phyloP scores from a whole-genome alignment of 2,888 invertebrate species.

The Lithophane socia region DNA sequence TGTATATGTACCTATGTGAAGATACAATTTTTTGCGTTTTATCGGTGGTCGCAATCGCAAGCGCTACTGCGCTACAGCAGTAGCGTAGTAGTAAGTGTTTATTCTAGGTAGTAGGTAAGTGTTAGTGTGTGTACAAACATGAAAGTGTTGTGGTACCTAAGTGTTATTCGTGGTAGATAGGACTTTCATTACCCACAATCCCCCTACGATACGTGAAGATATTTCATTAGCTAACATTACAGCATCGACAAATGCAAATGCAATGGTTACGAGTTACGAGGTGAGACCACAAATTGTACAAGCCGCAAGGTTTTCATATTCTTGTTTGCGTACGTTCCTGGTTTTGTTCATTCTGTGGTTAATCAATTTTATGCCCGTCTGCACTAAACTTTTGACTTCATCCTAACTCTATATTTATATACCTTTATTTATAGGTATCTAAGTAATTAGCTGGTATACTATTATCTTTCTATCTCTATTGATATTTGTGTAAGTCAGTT shows the following conservation, averaged over 20 bases:
- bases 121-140: too few species aligned
- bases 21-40: neutral
- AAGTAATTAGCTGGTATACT: too few species aligned
- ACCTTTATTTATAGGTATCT: too few species aligned
- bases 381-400: neutral
- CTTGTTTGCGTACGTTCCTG: slow-evolving; percentile 46
- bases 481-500: too few species aligned
- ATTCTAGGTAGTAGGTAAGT: too few species aligned
- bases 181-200: slow-evolving; percentile 19
- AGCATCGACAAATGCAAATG: slow-evolving; percentile 12
- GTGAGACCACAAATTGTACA: slow-evolving; percentile 48
- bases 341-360: slow-evolving; percentile 19
- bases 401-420: too few species aligned
- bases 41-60: neutral
- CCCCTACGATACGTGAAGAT: slow-evolving; percentile 39
- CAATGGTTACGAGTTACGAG: slow-evolving; percentile 42
- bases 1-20: neutral
- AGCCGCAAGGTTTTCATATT: slow-evolving; percentile 46
- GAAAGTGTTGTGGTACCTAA: too few species aligned
- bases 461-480: too few species aligned
- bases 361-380: neutral
- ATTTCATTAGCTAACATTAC: slow-evolving; percentile 52
- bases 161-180: slow-evolving; percentile 10
- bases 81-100: too few species aligned
- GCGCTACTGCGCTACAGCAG: neutral